Conservation (phyloP, 2,797 vertebrate species). For the Apodemus agrarius region DNA sequence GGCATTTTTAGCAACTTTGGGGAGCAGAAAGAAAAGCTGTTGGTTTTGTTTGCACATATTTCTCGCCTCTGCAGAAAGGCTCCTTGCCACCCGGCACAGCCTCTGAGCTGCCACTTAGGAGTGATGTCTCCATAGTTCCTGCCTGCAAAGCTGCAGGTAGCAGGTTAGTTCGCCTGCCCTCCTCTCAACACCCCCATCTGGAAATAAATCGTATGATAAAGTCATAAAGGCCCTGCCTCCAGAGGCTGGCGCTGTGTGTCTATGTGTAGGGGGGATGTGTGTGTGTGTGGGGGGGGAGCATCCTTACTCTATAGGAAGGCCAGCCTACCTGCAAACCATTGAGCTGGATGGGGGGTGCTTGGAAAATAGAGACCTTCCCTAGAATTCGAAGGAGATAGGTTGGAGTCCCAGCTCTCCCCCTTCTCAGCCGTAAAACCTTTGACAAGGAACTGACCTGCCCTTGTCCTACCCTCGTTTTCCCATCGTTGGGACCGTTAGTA, state of each 20-base stretch:
- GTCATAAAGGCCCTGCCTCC: neutral
- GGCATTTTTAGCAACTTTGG: constrained; percentile 86
- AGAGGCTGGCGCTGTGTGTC: neutral
- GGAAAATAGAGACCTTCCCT: neutral
- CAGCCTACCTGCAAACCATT: neutral
- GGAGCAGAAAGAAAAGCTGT: constrained; percentile 86
- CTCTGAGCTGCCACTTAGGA: constrained; percentile 64
- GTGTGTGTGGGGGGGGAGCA: too few relatives aligned
- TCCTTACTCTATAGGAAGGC: neutral
- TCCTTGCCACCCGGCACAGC: constrained; percentile 69
- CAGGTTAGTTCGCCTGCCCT: neutral
- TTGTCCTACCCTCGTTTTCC: neutral
- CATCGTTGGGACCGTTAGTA: neutral
- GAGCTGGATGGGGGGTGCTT: neutral
- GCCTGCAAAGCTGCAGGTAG: neutral
- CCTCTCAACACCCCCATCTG: neutral
- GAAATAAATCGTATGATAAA: constrained; percentile 1
- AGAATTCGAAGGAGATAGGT: neutral
- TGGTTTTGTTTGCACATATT: constrained; percentile 86
- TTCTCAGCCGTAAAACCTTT: neutral
- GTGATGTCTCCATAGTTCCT: constrained; percentile 8
- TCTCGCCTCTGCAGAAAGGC: constrained; percentile 81
- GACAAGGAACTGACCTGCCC: neutral
- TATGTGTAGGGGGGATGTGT: too few relatives aligned
- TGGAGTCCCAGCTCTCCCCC: neutral